Conservation (phyloP, 2,113 vertebrate species). For the Petroica traversi region DNA sequence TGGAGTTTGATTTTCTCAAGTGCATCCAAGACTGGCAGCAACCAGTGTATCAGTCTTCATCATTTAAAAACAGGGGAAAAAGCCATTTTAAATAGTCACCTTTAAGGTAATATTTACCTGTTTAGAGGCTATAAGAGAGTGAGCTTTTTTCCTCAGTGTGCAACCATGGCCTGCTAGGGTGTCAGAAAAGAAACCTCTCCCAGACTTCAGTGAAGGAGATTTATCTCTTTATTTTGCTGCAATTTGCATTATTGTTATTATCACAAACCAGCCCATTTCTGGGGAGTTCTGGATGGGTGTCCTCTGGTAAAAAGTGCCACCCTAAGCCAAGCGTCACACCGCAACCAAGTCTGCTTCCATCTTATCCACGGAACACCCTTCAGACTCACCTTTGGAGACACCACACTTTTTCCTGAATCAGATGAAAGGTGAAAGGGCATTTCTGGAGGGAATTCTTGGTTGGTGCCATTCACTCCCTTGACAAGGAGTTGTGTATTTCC, state of each 20-base stretch:
- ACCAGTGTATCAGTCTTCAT: too few species aligned
- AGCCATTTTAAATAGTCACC: neutral
- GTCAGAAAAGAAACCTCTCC: neutral
- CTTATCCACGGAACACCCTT: neutral
- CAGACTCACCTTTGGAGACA: neutral
- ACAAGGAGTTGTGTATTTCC: neutral
- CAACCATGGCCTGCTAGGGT: accelerated
- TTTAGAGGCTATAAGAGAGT: neutral
- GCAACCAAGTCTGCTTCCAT: accelerated
- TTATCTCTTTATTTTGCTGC: neutral
- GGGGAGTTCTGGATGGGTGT: neutral
- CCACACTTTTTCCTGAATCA: accelerated
- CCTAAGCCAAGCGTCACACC: neutral
- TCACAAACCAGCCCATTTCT: neutral
- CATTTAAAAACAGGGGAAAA: neutral
- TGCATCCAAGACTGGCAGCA: neutral
- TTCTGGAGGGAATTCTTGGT: neutral
- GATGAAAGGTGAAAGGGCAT: neutral
- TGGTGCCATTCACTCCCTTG: accelerated
- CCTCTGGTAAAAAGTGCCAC: neutral
- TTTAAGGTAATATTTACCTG: neutral
- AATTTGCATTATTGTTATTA: neutral
- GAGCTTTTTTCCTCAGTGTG: neutral
- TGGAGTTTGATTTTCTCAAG: neutral
- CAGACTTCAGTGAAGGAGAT: neutral